A percentile compares a stretch with the other conserved stretches of the same genome.
Evolutionary conservation across 2,113 vertebrate genomes (phyloP).

Genomic region (Varanus salvator): DNA sequence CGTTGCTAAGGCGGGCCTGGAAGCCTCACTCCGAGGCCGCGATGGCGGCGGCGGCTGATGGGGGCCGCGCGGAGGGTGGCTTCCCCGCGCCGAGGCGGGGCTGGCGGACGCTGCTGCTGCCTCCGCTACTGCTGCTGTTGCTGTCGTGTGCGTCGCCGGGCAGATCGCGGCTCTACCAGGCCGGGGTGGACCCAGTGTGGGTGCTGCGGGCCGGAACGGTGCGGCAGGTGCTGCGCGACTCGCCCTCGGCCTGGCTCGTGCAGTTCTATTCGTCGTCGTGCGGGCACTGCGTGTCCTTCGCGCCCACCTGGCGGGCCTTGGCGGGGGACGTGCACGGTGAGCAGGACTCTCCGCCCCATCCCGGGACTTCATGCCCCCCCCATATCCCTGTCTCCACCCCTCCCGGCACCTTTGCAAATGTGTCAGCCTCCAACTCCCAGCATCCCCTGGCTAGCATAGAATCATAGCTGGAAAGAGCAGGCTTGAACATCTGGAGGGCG

Average conservation of each 20-base stretch:
- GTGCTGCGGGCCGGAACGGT: conserved; percentile 83
- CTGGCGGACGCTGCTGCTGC: background rate
- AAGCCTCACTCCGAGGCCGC: background rate
- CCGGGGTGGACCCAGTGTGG: conserved; percentile 82
- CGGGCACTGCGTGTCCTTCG: conserved; percentile 94
- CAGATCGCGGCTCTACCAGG: conserved; percentile 81
- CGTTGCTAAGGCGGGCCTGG: conserved; percentile 16
- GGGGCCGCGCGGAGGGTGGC: background rate
- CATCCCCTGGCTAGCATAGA: too few relatives aligned
- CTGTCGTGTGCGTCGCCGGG: background rate
- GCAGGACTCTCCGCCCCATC: background rate
- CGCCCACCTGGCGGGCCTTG: conserved; percentile 90
- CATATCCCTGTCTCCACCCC: too few relatives aligned
- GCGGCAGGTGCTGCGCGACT: conserved; percentile 80
- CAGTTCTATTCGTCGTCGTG: conserved; percentile 98
- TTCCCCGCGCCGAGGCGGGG: background rate
- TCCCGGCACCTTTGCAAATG: too few relatives aligned
- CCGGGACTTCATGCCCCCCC: too few relatives aligned
- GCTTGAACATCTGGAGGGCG: too few relatives aligned
- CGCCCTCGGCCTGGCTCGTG: conserved; percentile 89
- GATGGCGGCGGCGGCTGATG: conserved; percentile 31
- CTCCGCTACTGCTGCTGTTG: background rate
- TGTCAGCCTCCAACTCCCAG: too few relatives aligned
- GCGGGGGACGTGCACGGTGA: conserved; percentile 91
- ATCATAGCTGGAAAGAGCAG: too few relatives aligned